Evolutionary conservation across 2,888 invertebrate species (phyloP), one percentile per base, ranked within the genome.

Genomic region (Tricholauxania praeusta): DNA sequence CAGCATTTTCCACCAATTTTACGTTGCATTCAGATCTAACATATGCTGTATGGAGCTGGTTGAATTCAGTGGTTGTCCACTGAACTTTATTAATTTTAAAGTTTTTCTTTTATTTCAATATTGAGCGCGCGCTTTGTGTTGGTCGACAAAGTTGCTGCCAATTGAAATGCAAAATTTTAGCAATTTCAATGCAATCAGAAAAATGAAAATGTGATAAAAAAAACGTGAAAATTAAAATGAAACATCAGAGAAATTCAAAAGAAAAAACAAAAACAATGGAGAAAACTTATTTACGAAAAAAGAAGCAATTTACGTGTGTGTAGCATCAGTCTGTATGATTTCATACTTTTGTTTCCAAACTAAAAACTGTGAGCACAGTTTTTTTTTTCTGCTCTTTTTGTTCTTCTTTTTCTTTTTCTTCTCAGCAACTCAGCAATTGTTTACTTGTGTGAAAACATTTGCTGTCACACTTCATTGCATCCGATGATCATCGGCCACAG

Each of bases 361-460:
- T 63, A 47, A 62, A 52, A 28, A 51, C 17, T 52, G 52, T 28
- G 14, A 53, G 28, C 28, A 3, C 4, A 66, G n/a, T 47, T 57
- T 66, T 19, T 39, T 55, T 28, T 28, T 28, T 28, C 3, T 28
- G 2, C 3, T 28, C 39, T 10, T 39, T 10, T 39, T 39, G 6
- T 10, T 7, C 10, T 39, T 39, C 10, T 39, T 39, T 10, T 39
- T 39, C 39, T 39, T 2, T 1, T 39, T 2, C 39, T 22, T 39
- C 39, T 39, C 39, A 32, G 32, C 32, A 39, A 28, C 28, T 10
- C 39, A 39, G 14, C 55, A 72, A 78, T 73, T 78, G 77, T 76
- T 78, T 78, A 78, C 76, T 78, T 77, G 75, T 77, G 77, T 77
- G 77, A 77, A 79, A 79, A 75, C 75, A 78, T 78, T 79, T 72